Evolutionary conservation across 2,797 vertebrate species (phyloP).

Genomic region (Morelia viridis): DNA sequence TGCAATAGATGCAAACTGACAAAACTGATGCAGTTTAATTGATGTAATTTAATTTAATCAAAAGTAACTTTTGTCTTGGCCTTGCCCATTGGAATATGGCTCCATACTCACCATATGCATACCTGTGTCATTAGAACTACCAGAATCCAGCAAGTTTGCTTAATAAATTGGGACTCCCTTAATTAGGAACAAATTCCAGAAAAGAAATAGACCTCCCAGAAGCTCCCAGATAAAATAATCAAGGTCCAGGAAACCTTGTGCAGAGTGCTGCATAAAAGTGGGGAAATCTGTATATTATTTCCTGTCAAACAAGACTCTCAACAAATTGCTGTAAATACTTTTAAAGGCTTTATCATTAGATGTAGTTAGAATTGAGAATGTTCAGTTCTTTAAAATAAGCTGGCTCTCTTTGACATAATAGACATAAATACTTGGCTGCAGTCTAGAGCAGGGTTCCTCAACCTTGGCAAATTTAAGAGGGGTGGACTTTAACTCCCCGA

Average conservation of each 20-base stretch:
- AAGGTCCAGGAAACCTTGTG: background rate
- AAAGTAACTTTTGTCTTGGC: background rate
- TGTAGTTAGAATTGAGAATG: conserved; percentile 11
- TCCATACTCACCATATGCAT: background rate
- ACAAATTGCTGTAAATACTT: background rate
- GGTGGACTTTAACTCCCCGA: too few species aligned
- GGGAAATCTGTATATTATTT: background rate
- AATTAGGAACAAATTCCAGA: background rate
- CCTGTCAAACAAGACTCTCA: background rate
- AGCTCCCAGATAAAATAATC: background rate
- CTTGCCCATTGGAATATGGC: background rate
- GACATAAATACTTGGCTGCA: conserved; percentile 39
- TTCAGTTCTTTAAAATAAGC: conserved; percentile 38
- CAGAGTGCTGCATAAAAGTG: background rate
- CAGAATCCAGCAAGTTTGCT: background rate
- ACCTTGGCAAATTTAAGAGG: too few species aligned
- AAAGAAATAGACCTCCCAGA: background rate
- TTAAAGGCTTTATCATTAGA: background rate
- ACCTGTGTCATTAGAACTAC: background rate
- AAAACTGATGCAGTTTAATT: background rate
- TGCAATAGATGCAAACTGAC: background rate
- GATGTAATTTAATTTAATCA: background rate
- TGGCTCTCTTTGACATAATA: conserved; percentile 42
- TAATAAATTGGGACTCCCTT: background rate
- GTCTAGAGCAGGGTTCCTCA: conserved; percentile 10